Evolutionary conservation across 2,113 vertebrate genomes (phyloP), one percentile per base, ranked within the genome.

Genomic region (Syrrhaptes paradoxus): DNA sequence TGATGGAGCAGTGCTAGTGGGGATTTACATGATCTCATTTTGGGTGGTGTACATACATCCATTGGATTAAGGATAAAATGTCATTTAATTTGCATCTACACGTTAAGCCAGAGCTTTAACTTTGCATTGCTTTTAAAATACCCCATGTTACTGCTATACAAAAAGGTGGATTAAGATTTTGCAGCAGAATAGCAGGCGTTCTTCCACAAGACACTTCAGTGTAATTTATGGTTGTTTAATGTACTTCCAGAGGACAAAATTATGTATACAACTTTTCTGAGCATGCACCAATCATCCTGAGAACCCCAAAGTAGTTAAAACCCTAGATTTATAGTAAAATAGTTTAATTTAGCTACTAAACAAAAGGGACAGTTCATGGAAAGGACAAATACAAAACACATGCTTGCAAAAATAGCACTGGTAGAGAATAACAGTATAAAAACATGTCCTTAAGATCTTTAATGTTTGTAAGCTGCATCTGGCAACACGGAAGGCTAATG

Each of bases 311-410:
- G 52, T 17, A 80, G 75, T 84, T 72, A 66, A 90, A 95, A 65
- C 11, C 4, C 16, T 41, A 65, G 62, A 74, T 85, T 92, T 86
- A 58, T 51, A 73, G 11, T 48, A 73, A 91, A 93, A 89, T 75
- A 77, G 8, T 87, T 92, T 78, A 77, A 90, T 87, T 89, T 48
- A 58, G 4, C 45, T 77, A 48, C 86, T 85, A 79, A 89, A 61
- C 20, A 87, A 92, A 95, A 87, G 26, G 18, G 25, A 38, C 61
- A 74, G 93, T 94, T 96, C 95, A 92, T 48, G n/a, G 58, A 91
- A 93, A 88, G 91, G 88, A 89, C 90, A 94, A 80, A 87, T 68
- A 68, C 29, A 90, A 92, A 96, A 65, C 74, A 83, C n/a, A 91
- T 36, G 43, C 13, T 83, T 88, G 62, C 34, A 85, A 90, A 94